Conservation (phyloP, 2,888 invertebrate genomes). For the Merodon equestris region DNA sequence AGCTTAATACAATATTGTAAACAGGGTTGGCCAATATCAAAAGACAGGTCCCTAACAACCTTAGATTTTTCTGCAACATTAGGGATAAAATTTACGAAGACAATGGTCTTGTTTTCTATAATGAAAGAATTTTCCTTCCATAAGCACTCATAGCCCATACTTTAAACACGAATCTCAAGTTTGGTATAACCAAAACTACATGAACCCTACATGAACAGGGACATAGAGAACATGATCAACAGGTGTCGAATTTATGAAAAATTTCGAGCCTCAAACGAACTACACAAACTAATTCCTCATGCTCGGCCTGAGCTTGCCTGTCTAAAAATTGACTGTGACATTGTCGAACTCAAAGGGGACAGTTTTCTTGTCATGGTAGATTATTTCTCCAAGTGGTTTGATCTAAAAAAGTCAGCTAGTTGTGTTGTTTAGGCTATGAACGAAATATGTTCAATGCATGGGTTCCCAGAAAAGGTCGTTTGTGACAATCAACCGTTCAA, state of each 20-base stretch:
- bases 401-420: constrained; percentile 8
- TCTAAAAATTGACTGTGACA: constrained; percentile 12
- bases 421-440: constrained; percentile 5
- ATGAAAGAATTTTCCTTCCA: constrained; percentile 22
- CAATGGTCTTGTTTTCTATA: constrained; percentile 25
- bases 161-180: constrained; percentile 1
- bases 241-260: constrained; percentile 4
- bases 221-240: constrained; percentile 1
- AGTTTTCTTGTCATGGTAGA: constrained; percentile 9
- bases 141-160: not conserved
- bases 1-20: not conserved
- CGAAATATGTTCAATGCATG: constrained; percentile 11
- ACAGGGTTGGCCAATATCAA: constrained; percentile 1
- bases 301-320: constrained; percentile 1
- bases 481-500: constrained; percentile 23
- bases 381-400: constrained; percentile 31
- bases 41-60: not conserved
- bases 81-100: constrained; percentile 12
- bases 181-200: constrained; percentile 35
- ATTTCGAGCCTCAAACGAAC: not conserved
- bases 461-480: constrained; percentile 8
- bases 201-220: not conserved
- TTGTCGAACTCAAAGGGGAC: constrained; percentile 11
- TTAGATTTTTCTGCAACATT: constrained; percentile 7
- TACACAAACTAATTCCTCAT: not conserved